Evolutionary conservation across 2,888 invertebrate genomes (phyloP).

Genomic region (Plebejus argus): DNA sequence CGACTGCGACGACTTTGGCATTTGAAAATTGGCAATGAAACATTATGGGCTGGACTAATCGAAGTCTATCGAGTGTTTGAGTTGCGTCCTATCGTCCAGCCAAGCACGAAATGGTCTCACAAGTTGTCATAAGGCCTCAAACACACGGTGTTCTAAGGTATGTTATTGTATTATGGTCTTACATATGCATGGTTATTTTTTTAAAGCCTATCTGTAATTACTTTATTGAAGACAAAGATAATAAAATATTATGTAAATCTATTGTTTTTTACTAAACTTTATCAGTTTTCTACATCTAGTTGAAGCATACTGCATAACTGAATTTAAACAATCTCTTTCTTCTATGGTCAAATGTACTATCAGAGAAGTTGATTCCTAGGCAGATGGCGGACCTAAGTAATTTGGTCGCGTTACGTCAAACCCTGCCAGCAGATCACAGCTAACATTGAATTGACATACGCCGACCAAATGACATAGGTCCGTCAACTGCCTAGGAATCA

Average conservation of each 20-base stretch:
- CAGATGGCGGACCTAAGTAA: too few species aligned
- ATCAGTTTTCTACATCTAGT: too few species aligned
- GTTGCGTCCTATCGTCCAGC: not conserved
- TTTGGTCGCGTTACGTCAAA: too few species aligned
- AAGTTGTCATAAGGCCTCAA: slow-evolving; percentile 42
- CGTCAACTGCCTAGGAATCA: too few species aligned
- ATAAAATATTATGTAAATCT: slow-evolving; percentile 77
- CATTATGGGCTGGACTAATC: not conserved
- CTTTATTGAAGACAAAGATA: slow-evolving; percentile 81
- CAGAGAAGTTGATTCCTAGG: too few species aligned
- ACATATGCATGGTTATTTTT: slow-evolving; percentile 80
- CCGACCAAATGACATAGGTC: too few species aligned
- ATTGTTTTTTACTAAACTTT: too few species aligned
- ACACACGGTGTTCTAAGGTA: slow-evolving; percentile 65
- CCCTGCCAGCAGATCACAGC: too few species aligned
- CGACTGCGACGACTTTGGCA: not conserved
- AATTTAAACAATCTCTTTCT: too few species aligned
- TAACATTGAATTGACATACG: too few species aligned
- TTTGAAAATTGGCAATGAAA: not conserved
- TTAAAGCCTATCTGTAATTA: slow-evolving; percentile 81
- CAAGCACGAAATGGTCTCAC: slow-evolving; percentile 19
- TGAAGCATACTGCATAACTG: too few species aligned
- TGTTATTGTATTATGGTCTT: slow-evolving; percentile 78
- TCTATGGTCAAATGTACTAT: too few species aligned
- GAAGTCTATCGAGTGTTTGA: not conserved